phyloP scores from a whole-genome alignment of 2,113 vertebrate species.

The Otus sunia region DNA sequence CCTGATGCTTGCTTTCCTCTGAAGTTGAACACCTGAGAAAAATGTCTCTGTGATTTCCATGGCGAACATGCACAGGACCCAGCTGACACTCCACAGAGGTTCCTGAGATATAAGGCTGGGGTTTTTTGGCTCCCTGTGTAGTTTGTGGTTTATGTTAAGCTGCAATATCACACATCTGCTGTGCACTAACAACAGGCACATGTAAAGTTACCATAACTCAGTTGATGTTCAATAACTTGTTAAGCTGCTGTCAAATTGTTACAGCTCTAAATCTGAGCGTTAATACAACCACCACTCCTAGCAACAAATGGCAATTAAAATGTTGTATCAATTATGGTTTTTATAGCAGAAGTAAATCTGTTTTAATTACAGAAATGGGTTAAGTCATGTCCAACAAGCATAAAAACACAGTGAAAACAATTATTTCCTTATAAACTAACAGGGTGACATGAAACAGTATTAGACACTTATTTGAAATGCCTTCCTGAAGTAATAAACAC shows the following conservation, averaged over 20 bases:
- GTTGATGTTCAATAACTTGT: neutral
- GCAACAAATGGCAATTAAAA: neutral
- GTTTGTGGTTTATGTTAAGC: neutral
- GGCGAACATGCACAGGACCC: neutral
- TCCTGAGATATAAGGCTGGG: neutral
- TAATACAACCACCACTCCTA: neutral
- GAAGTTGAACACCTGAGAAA: neutral
- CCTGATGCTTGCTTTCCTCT: neutral
- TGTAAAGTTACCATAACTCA: neutral
- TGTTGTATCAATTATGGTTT: neutral
- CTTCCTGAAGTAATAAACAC: conserved; percentile 4
- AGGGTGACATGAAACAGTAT: neutral
- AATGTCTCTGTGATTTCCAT: neutral
- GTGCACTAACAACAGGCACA: neutral
- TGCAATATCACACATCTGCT: neutral
- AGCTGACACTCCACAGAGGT: neutral
- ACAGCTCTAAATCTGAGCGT: neutral
- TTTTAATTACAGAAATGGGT: conserved; percentile 37
- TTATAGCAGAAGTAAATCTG: neutral
- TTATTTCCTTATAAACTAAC: neutral
- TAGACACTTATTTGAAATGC: neutral
- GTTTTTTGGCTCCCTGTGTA: neutral
- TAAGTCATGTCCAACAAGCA: neutral
- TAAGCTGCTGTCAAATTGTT: neutral
- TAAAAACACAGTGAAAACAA: neutral